These are phyloP conservation scores for Cebuella pygmaea DNA, from an alignment of 2,797 vertebrate species.

Conservation along the genomic window DNA sequence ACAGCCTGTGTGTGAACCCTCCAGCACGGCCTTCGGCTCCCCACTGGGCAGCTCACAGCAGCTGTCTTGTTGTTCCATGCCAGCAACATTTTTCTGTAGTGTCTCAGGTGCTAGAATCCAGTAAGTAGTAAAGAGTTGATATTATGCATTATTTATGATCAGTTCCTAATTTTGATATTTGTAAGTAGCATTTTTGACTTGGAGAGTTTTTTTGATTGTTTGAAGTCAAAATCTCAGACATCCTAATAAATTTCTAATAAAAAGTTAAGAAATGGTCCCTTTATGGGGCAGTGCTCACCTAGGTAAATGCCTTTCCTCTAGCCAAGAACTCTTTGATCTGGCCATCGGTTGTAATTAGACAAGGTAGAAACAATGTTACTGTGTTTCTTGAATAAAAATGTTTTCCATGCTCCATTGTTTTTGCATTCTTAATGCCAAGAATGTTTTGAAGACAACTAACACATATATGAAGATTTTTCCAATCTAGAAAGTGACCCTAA, in stretches of 20 bases:
- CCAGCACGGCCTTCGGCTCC: neutral
- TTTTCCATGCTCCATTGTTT: neutral
- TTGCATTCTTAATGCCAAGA: neutral
- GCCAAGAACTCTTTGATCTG: neutral
- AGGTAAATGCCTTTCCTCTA: accelerated
- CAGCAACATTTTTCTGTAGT: neutral
- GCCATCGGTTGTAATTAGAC: neutral
- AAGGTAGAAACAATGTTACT: accelerated
- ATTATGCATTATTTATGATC: neutral
- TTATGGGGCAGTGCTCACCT: accelerated
- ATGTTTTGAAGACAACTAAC: neutral
- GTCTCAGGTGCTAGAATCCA: neutral
- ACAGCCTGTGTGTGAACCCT: neutral
- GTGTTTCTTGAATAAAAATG: neutral
- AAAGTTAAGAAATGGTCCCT: neutral
- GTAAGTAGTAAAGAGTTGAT: neutral
- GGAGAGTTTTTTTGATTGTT: neutral
- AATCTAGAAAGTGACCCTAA: neutral
- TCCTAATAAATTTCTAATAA: neutral
- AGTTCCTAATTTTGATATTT: neutral
- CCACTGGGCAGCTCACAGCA: neutral
- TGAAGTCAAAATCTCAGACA: neutral
- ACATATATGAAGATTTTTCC: neutral
- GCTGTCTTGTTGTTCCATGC: neutral
- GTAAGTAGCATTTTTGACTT: neutral